Conservation (phyloP, 2,113 vertebrate species). For the Saccopteryx bilineata region DNA sequence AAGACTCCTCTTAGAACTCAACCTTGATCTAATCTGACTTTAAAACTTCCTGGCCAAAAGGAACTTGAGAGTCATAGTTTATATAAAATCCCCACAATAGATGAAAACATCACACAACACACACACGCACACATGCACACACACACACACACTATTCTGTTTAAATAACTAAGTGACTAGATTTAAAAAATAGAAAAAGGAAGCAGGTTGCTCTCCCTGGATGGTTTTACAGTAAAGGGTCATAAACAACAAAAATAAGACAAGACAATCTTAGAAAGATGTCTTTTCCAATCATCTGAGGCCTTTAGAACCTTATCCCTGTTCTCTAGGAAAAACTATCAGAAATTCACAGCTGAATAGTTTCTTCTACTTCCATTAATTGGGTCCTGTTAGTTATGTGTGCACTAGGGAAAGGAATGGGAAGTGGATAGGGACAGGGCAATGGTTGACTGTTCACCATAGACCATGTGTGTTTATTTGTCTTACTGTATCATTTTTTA, state of each 20-base stretch:
- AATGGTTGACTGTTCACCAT: background rate
- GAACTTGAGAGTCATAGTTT: conserved; percentile 17
- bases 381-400: background rate
- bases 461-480: background rate
- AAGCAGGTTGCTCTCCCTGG: background rate
- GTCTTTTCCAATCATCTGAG: background rate
- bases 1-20: conserved; percentile 60
- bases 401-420: conserved; percentile 22
- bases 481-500: conserved; percentile 34
- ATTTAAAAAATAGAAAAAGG: conserved; percentile 1
- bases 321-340: background rate
- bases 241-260: conserved; percentile 13
- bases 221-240: background rate
- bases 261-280: background rate
- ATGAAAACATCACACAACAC: background rate
- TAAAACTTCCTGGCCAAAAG: conserved; percentile 42
- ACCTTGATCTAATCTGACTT: conserved; percentile 59
- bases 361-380: background rate
- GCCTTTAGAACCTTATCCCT: background rate
- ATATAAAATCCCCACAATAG: conserved; percentile 19
- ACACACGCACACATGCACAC: background rate
- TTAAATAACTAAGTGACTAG: conserved; percentile 16
- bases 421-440: background rate
- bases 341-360: background rate
- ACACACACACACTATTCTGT: background rate